A percentile compares a stretch with the other conserved stretches of the same genome.
These are phyloP conservation scores for Anthopleura xanthogrammica DNA, from an alignment of 92 coral and sea anemone species.

Conservation along the genomic window DNA sequence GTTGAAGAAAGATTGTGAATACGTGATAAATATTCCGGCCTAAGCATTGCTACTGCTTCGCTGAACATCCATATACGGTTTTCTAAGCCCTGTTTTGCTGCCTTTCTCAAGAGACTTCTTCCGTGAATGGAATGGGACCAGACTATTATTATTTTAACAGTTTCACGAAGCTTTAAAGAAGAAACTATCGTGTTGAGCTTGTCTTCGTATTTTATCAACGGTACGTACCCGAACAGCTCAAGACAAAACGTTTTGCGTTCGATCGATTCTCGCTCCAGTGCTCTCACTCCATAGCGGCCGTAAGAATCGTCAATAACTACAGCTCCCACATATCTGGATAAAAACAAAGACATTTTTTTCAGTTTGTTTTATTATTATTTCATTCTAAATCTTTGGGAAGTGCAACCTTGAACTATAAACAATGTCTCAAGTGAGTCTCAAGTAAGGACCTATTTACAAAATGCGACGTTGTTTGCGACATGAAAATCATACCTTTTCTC, in stretches of 20 bases:
- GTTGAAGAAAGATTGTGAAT: constrained; percentile 12
- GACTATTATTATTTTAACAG: constrained; percentile 35
- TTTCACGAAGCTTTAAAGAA: constrained; percentile 32
- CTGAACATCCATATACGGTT: constrained; percentile 59
- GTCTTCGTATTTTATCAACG: constrained; percentile 28
- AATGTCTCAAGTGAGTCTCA: no score
- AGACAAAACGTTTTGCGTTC: constrained; percentile 46
- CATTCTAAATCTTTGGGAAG: background rate
- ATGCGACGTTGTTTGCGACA: no score
- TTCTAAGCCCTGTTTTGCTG: constrained; percentile 19
- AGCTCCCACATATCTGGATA: constrained; percentile 42
- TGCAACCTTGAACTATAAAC: background rate
- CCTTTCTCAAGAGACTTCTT: constrained; percentile 31
- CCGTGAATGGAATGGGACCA: constrained; percentile 53
- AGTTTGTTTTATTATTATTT: no score
- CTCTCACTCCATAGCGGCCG: constrained; percentile 56
- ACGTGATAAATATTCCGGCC: constrained; percentile 39
- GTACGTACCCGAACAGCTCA: constrained; percentile 51
- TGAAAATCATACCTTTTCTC: no score
- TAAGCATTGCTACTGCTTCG: constrained; percentile 42
- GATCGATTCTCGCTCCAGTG: constrained; percentile 45
- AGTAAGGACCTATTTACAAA: no score
- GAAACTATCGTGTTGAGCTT: constrained; percentile 33
- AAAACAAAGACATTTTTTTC: background rate
- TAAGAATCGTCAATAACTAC: constrained; percentile 59